Percentiles rank a stretch among this genome's conserved stretches.
These are phyloP conservation scores for Danaus plexippus DNA, from an alignment of 1,140 invertebrate species.

Conservation along the genomic window DNA sequence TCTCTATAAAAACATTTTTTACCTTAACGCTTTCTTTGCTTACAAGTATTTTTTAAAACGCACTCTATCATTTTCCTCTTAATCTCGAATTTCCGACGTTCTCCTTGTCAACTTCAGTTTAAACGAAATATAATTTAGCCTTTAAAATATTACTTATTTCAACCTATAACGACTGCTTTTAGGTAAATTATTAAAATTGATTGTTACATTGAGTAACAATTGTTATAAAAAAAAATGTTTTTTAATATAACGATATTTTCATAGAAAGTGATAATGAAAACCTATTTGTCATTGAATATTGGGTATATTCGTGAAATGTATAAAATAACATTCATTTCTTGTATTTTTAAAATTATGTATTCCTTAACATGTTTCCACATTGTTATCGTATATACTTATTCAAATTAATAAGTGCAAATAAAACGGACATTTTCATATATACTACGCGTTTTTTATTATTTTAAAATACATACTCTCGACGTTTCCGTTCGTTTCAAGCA, in stretches of 20 bases:
- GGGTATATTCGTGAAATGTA: neutral
- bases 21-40: slow-evolving; percentile 10
- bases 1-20: slow-evolving; percentile 14
- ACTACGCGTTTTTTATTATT: too few relatives aligned
- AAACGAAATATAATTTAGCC: slow-evolving; percentile 17
- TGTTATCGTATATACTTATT: too few relatives aligned
- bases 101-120: slow-evolving; percentile 23
- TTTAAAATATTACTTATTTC: slow-evolving; percentile 18
- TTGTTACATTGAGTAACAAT: too few relatives aligned
- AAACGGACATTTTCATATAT: too few relatives aligned
- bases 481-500: too few relatives aligned
- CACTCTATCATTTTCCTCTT: slow-evolving; percentile 15
- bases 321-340: neutral
- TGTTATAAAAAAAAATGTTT: slow-evolving; percentile 1
- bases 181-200: neutral
- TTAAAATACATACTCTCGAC: too few relatives aligned
- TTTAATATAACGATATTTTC: too few relatives aligned
- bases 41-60: slow-evolving; percentile 16
- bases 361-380: too few relatives aligned
- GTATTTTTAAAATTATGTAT: neutral
- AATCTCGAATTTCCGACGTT: slow-evolving; percentile 16
- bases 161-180: slow-evolving; percentile 4
- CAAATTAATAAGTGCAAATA: too few relatives aligned
- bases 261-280: slow-evolving; percentile 4
- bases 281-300: neutral